Base-by-base conservation (phyloP, 2,888 invertebrate species). In the Auanema freiburgensis region DNA sequence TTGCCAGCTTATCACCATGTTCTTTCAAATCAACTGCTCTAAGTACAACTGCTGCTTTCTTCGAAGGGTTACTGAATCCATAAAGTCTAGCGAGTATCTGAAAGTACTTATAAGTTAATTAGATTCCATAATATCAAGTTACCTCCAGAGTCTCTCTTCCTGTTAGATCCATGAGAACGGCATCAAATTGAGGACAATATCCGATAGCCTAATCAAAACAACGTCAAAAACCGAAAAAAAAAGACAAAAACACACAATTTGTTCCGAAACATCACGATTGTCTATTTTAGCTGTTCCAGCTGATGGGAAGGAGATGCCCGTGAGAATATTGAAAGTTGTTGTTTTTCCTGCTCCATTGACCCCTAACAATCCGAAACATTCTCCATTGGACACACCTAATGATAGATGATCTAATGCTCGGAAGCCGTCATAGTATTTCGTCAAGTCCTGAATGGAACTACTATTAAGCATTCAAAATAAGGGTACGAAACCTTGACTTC, bases 121-220 rank as follows among this genome's bases (percentile, higher is more conserved):
- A 21, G 21, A 16, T 46, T 21, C 16, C 21, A 6, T 10, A 23
- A 33, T 51, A 23, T 49, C 16, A 33, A 49, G 18, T 16, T 14
- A 51, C 58, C 18, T 61, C 65, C 53, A 81, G 62, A 11, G 67
- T 66, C 62, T 81, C 76, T 58, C 77, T 65, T n/a, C 79, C 79
- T 41, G 79, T 79, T 18, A 80, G 57, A 50, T 81, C 81, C 42
- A 69, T 60, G 43, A 79, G 63, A 10, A 81, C 65, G n/a, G 80
- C 79, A 56, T 81, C 81, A 63, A 82, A 78, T 53, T 81, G 81
- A 14, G 81, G 81, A 55, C 81, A 81, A 57, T 81, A 81, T 16
- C 81, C 81, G 46, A 81, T 70, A 0, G 69, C 51, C 71, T 72
- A 56, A 52, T 67, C 65, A 16, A 16, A 58, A 55, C 46, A 33